Evolutionary conservation across 2,113 vertebrate genomes (phyloP), one percentile per base, ranked within the genome.

Genomic region (Oreochromis spilurus): DNA sequence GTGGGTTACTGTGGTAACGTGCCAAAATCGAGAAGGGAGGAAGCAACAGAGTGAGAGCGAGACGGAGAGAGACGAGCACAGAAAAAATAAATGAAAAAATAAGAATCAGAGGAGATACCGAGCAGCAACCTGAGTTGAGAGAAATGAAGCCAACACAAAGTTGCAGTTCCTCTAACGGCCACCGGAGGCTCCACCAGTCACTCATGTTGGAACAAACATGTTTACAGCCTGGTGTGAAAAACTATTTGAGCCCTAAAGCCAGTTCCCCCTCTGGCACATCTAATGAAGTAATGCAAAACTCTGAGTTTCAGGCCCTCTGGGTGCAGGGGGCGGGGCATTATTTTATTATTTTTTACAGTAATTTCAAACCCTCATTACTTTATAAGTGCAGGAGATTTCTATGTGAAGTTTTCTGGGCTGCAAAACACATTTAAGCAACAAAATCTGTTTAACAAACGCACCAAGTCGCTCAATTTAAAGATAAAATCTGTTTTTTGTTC

Each of bases 1-100:
- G 92, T 84, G 72, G 70, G 95, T 96, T 96, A 93, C 95, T 93
- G 91, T 93, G 95, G 95, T 88, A 96, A 95, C 95, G 84, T 90
- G 90, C 91, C 86, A 90, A 93, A 92, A 94, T 53, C 7, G 81
- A 83, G 67, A 80, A 78, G 72, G 45, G 34, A 85, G 19, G 45
- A 62, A 86, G 89, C 6, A 72, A 79, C 21, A 38, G 52, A 79
- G 17, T 55, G 19, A 19, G 77, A 55, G 67, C 43, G 52, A 82
- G 79, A 72, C 31, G n/a, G 79, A 57, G 16, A 70, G 53, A 50
- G 29, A 31, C 7, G 36, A 43, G 31, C 29, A 48, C 34, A 43
- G 57, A 52, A 36, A 1, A 82, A 53, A 17, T 11, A 84, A 29
- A 77, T 13, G 31, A 9, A 75, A 31, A 13, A 13, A n/a, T 40